Conservation (phyloP, 2,797 vertebrate species). For the Anguilla megastoma region DNA sequence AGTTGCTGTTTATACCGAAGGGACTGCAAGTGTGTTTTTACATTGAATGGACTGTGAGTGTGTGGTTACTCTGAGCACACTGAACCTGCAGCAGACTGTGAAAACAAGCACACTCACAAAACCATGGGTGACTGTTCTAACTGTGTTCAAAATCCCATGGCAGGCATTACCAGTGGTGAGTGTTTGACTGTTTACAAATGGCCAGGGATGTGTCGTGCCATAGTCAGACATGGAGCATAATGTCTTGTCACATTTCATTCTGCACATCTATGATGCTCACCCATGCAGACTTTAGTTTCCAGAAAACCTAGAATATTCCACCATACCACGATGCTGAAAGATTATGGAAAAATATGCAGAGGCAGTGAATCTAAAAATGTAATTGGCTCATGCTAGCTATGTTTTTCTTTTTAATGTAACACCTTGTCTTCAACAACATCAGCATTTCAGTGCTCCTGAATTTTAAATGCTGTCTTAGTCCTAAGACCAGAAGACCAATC, state of each 20-base stretch:
- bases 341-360: conserved; percentile 16
- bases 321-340: background rate
- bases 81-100: background rate
- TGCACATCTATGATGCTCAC: background rate
- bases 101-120: background rate
- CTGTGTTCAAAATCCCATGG: background rate
- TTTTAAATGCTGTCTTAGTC: background rate
- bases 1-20: background rate
- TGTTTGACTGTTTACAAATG: background rate
- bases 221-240: background rate
- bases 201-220: background rate
- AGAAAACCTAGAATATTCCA: background rate
- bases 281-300: background rate
- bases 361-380: background rate
- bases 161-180: background rate
- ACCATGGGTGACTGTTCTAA: background rate
- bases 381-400: background rate
- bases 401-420: background rate
- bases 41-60: background rate
- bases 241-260: background rate
- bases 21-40: background rate
- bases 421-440: background rate
- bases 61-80: background rate
- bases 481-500: background rate
- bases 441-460: background rate